Base-by-base conservation (phyloP, 1,140 invertebrate species). In the Drosophila sturtevanti region DNA sequence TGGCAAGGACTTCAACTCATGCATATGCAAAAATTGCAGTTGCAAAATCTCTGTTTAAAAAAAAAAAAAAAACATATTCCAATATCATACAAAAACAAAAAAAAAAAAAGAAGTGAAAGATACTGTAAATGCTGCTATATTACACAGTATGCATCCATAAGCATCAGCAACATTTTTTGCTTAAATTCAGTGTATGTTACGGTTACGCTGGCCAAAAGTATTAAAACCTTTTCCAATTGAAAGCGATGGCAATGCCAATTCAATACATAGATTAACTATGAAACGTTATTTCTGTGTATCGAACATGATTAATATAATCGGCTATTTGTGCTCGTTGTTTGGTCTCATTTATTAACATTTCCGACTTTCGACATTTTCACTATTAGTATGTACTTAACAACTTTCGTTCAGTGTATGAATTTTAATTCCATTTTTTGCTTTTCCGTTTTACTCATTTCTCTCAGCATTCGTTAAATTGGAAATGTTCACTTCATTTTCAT, bases 1-100 rank as follows among this genome's bases (percentile, higher is more conserved):
- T 22, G 54, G 41, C 52, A 27, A 51, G 21, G 71, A 75, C 72
- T 52, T 64, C 58, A n/a, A 16, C 84, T 77, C 65, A 79, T 87
- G 55, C 76, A 87, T 87, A 89, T 87, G 79, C 79, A 71, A 67
- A 78, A 72, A 70, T 70, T 38, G 16, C 21, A 37, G 41, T 55
- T 24, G 48, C 18, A 51, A 66, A 54, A 54, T 66, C 60, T 41
- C 69, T 74, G 27, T 55, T 56, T 64, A 80, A 77, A 73, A 67
- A 55, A 44, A 66, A 72, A 55, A 79, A 77, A 72, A 64, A 54
- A 51, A 66, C 68, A 56, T 79, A 82, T 77, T 89, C 62, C 79
- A 89, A 64, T 70, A 84, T 75, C 73, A 78, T 77, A 79, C 82
- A 81, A 69, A 44, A 44, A 18, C 16, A 2, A 21, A 10, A 18